phyloP scores from a whole-genome alignment of 2,888 invertebrate species.

The Leptodirus hochenwartii region DNA sequence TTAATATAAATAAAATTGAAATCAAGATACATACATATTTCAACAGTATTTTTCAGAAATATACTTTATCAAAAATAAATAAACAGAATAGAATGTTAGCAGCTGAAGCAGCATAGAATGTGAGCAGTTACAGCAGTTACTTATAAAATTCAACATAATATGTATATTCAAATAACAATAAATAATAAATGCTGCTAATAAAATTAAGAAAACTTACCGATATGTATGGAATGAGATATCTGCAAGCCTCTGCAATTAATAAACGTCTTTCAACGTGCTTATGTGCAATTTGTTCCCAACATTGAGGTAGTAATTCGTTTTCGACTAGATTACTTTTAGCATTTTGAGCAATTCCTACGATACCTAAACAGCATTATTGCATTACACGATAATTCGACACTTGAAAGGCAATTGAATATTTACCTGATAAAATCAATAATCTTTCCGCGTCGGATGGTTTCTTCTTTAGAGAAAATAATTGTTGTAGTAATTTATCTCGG shows the following conservation, averaged over 20 bases:
- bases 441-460: constrained; percentile 48
- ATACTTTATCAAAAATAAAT: no score
- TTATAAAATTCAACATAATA: constrained; percentile 2
- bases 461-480: constrained; percentile 52
- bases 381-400: not conserved
- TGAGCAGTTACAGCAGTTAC: no score
- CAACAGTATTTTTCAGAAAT: no score
- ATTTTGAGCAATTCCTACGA: constrained; percentile 28
- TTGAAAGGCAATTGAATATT: constrained; percentile 4
- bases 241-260: constrained; percentile 49
- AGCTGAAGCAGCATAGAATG: no score
- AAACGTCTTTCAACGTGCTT: constrained; percentile 46
- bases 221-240: constrained; percentile 42
- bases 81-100: no score
- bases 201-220: constrained; percentile 28
- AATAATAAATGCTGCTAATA: not conserved
- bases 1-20: no score
- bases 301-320: constrained; percentile 47
- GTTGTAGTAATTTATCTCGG: constrained; percentile 43
- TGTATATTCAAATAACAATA: no score
- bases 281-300: constrained; percentile 54
- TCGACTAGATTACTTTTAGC: constrained; percentile 35
- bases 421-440: constrained; percentile 35
- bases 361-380: constrained; percentile 19
- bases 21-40: no score